These are phyloP conservation scores for Cyphomyrus plagiostoma DNA, from an alignment of 2,113 vertebrate species.

Conservation along the genomic window DNA sequence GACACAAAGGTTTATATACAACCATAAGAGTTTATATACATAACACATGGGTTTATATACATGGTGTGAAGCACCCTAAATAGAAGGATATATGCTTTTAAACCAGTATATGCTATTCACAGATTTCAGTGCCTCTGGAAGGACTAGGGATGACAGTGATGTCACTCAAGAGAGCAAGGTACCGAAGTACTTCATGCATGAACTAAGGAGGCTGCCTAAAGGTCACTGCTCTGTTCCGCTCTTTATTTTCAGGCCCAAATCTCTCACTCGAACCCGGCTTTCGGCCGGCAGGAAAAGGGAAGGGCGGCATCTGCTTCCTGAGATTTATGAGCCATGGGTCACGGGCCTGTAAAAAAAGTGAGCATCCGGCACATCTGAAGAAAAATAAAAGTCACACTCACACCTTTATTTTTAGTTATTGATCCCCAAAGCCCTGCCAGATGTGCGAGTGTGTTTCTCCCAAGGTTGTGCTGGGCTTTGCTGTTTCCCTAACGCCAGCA, in stretches of 20 bases:
- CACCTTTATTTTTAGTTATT: constrained; percentile 7
- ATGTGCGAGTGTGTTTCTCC: neutral
- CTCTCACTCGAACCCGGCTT: neutral
- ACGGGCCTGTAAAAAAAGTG: neutral
- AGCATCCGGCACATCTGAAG: neutral
- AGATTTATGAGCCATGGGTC: constrained; percentile 2
- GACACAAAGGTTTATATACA: neutral
- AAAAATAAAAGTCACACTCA: neutral
- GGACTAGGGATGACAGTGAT: neutral
- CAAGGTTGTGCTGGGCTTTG: neutral
- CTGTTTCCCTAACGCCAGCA: neutral
- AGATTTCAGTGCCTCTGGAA: neutral
- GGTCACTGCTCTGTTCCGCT: neutral
- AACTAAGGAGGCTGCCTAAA: neutral
- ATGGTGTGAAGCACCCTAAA: neutral
- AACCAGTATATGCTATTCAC: neutral
- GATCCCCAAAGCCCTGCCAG: neutral
- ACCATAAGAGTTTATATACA: neutral
- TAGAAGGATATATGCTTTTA: neutral
- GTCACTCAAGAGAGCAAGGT: neutral
- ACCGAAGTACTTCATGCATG: neutral
- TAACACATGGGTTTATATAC: neutral
- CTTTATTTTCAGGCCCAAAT: neutral
- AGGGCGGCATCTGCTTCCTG: constrained; percentile 17
- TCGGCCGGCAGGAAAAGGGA: constrained; percentile 18